phyloP scores from a whole-genome alignment of 2,888 invertebrate species.

The Macaria notata region DNA sequence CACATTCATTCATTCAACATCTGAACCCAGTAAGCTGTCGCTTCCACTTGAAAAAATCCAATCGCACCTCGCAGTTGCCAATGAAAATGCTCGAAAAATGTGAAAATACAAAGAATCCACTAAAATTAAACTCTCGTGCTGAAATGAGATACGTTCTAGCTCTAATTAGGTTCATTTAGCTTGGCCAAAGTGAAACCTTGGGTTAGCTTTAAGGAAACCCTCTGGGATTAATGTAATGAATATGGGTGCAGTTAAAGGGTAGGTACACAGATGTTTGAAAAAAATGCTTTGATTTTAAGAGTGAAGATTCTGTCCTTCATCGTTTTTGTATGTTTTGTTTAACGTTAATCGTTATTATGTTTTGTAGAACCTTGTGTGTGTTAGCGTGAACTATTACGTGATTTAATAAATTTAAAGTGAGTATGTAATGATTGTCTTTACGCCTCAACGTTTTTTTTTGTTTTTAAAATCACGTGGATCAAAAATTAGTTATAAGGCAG shows the following conservation, averaged over 20 bases:
- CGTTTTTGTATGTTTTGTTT: too few relatives aligned
- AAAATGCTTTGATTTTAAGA: too few relatives aligned
- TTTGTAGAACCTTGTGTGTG: too few relatives aligned
- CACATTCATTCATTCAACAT: constrained; percentile 37
- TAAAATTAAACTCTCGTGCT: constrained; percentile 30
- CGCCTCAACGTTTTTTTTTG: too few relatives aligned
- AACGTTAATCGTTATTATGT: too few relatives aligned
- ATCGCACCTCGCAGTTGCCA: constrained; percentile 69
- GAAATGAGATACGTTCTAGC: constrained; percentile 62
- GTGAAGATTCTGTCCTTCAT: too few relatives aligned
- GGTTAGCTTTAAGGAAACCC: constrained; percentile 19
- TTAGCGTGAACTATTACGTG: too few relatives aligned
- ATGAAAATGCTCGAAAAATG: constrained; percentile 73
- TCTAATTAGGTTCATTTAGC: constrained; percentile 54
- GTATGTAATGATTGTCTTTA: too few relatives aligned
- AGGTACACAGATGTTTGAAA: too few relatives aligned
- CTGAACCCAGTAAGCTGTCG: constrained; percentile 56
- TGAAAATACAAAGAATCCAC: constrained; percentile 52
- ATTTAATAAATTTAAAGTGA: too few relatives aligned
- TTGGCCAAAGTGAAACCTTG: constrained; percentile 24
- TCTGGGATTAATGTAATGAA: constrained; percentile 25
- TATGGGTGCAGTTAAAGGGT: constrained; percentile 18
- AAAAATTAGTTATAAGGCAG: too few relatives aligned
- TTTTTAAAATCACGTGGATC: too few relatives aligned
- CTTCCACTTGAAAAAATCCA: constrained; percentile 80